Conservation (phyloP, 2,888 invertebrate species). For the Pantelozetes paolii region DNA sequence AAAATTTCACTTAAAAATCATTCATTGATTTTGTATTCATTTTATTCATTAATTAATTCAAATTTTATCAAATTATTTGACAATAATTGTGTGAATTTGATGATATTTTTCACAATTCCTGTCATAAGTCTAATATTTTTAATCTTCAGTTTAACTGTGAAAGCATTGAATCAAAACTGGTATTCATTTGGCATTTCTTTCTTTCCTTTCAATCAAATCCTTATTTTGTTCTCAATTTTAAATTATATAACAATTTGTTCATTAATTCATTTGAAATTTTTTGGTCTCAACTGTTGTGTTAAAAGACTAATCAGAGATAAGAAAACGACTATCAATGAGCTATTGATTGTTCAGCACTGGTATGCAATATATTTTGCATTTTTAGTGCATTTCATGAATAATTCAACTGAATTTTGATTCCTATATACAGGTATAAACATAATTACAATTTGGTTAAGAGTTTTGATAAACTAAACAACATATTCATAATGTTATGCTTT, state of each 20-base stretch:
- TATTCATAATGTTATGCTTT: slow-evolving; percentile 5
- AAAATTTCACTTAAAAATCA: neutral
- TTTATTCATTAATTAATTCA: neutral
- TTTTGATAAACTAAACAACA: neutral
- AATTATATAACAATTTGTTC: neutral
- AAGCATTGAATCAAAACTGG: neutral
- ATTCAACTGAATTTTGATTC: neutral
- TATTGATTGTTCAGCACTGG: neutral
- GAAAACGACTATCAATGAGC: neutral
- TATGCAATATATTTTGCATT: neutral
- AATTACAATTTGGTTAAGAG: neutral
- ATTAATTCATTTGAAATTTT: neutral
- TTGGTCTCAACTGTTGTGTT: neutral
- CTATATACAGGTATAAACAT: slow-evolving; percentile 2
- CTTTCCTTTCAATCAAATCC: neutral
- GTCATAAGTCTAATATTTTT: neutral
- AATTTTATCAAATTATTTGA: neutral
- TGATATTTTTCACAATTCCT: neutral
- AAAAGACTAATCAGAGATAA: neutral
- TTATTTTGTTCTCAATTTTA: neutral
- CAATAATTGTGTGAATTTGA: neutral
- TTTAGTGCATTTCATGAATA: neutral
- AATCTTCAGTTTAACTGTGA: neutral
- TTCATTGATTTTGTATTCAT: neutral
- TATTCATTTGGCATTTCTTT: neutral